Conservation (phyloP, 2,888 invertebrate genomes). For the Drosophila seclusa region DNA sequence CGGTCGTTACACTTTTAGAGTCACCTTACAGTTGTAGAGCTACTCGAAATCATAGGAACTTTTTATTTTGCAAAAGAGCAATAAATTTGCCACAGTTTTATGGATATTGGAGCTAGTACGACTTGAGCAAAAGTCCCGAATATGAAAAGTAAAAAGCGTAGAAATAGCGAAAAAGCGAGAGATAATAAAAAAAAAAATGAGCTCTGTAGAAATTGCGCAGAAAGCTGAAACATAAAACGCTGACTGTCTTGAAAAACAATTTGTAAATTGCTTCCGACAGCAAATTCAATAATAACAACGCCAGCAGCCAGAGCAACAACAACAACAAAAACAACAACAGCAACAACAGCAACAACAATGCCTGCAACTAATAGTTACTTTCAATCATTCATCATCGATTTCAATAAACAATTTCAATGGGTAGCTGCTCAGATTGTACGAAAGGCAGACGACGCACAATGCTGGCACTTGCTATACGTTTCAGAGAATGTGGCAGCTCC, state of each 20-base stretch:
- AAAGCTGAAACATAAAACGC: constrained; percentile 52
- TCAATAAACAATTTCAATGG: constrained; percentile 80
- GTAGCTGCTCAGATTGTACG: constrained; percentile 40
- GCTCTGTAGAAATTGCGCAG: constrained; percentile 39
- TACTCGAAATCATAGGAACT: constrained; percentile 19
- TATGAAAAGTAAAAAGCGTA: constrained; percentile 43
- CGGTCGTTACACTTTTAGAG: neutral
- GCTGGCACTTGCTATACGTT: constrained; percentile 53
- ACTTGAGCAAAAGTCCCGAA: constrained; percentile 10
- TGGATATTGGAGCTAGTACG: constrained; percentile 3
- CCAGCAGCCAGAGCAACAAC: constrained; percentile 31
- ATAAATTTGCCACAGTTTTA: constrained; percentile 24
- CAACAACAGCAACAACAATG: constrained; percentile 33
- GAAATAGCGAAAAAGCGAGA: constrained; percentile 16
- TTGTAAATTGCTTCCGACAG: constrained; percentile 81
- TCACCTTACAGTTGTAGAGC: neutral
- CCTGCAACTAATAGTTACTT: constrained; percentile 74
- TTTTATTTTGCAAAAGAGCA: neutral
- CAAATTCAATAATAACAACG: constrained; percentile 71
- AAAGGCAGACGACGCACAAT: constrained; percentile 62
- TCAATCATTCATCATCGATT: constrained; percentile 79
- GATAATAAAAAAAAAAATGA: constrained; percentile 15
- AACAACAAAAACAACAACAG: constrained; percentile 43
- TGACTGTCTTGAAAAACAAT: constrained; percentile 70
- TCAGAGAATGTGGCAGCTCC: constrained; percentile 21